Evolutionary conservation across 2,797 vertebrate species (phyloP).

Genomic region (Myiotriccus ornatus): DNA sequence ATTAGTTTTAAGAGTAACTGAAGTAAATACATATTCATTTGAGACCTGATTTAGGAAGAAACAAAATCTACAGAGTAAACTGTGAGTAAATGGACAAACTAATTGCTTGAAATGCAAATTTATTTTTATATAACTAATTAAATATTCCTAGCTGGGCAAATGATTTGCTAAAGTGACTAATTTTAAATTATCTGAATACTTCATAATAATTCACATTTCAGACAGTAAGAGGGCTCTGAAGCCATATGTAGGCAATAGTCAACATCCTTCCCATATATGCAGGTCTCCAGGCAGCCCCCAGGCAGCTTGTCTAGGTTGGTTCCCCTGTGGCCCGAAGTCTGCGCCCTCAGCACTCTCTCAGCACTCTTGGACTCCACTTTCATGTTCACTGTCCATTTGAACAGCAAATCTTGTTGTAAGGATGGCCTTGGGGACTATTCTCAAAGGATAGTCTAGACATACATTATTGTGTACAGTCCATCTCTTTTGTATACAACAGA

Average conservation of each 20-base stretch:
- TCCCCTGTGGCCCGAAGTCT: not conserved
- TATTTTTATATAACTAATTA: not conserved
- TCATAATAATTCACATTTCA: not conserved
- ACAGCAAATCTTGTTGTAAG: conserved; percentile 12
- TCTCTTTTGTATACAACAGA: conserved; percentile 4
- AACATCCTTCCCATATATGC: not conserved
- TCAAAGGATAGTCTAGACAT: conserved; percentile 38
- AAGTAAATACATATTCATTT: not conserved
- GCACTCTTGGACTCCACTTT: not conserved
- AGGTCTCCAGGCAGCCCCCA: not conserved
- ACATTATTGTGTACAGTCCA: not conserved
- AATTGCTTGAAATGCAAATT: not conserved
- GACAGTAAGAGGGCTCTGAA: not conserved
- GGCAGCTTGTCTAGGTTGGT: not conserved
- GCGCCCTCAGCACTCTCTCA: not conserved
- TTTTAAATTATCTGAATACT: not conserved
- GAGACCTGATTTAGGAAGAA: not conserved
- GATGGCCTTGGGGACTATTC: conserved; percentile 12
- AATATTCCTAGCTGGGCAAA: not conserved
- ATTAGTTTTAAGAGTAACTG: not conserved
- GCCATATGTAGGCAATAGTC: not conserved
- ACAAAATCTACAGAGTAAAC: not conserved
- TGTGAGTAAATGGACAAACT: not conserved
- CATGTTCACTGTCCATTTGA: not conserved
- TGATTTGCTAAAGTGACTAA: not conserved